Conservation (phyloP, 1,140 invertebrate species). For the Drosophila equinoxialis region DNA sequence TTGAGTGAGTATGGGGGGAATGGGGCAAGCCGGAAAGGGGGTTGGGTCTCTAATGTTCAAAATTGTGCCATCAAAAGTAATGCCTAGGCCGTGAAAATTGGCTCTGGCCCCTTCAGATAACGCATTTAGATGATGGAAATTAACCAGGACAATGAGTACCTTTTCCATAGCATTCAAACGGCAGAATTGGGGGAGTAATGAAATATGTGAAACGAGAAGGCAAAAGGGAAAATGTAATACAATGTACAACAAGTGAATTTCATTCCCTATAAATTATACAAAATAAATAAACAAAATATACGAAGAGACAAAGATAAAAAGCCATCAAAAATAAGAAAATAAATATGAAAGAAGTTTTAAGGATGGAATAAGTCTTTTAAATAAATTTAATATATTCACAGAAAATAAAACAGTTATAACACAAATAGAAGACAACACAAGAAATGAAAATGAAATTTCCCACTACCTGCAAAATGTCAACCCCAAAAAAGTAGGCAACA, state of each 20-base stretch:
- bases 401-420: no score
- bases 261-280: neutral
- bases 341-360: no score
- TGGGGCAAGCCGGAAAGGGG: no score
- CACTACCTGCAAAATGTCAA: no score
- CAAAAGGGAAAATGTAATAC: no score
- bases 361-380: no score
- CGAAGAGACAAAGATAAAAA: neutral
- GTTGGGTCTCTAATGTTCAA: conserved; percentile 43
- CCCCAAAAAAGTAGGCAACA: conserved; percentile 9
- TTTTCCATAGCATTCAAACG: neutral
- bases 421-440: neutral
- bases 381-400: no score
- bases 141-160: conserved; percentile 41
- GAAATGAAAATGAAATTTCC: neutral
- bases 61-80: conserved; percentile 79
- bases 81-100: conserved; percentile 47
- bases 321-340: neutral
- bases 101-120: conserved; percentile 32
- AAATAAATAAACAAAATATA: neutral
- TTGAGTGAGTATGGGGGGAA: neutral
- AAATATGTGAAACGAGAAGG: neutral
- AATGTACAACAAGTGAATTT: conserved; percentile 36
- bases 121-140: conserved; percentile 58
- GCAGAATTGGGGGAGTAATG: conserved; percentile 10